Conservation (phyloP, 2,888 invertebrate genomes). For the Malthinus seriepunctatus region DNA sequence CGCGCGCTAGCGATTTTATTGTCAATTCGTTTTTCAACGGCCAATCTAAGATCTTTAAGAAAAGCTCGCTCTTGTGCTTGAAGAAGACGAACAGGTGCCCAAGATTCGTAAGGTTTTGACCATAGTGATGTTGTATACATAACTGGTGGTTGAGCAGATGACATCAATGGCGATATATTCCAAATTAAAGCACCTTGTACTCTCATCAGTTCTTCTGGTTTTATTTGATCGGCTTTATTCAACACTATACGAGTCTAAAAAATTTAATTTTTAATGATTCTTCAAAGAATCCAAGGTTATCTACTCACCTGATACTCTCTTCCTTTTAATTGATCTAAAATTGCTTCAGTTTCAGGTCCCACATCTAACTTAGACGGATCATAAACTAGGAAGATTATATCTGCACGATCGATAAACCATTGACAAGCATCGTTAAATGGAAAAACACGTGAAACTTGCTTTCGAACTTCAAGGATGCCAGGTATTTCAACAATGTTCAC, state of each 20-base stretch:
- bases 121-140: conserved; percentile 90
- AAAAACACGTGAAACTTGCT: conserved; percentile 89
- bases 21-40: conserved; percentile 87
- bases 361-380: conserved; percentile 95
- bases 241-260: conserved; percentile 84
- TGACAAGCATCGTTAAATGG: conserved; percentile 96
- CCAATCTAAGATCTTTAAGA: conserved; percentile 81
- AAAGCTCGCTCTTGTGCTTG: conserved; percentile 89
- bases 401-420: conserved; percentile 96
- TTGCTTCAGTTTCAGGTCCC: conserved; percentile 92
- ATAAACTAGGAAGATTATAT: conserved; percentile 93
- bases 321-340: conserved; percentile 92
- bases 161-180: conserved; percentile 97
- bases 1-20: conserved; percentile 94
- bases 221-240: conserved; percentile 93
- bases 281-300: neutral
- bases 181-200: conserved; percentile 94
- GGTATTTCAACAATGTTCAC: conserved; percentile 96
- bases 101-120: conserved; percentile 82
- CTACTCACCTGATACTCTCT: conserved; percentile 79
- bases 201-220: conserved; percentile 89
- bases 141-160: conserved; percentile 89
- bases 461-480: conserved; percentile 90
- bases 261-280: neutral
- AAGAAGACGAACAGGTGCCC: conserved; percentile 79